Percentiles rank a stretch among this genome's conserved stretches.
Evolutionary conservation across 2,797 vertebrate species (phyloP).

Genomic region (Sciurus vulgaris): DNA sequence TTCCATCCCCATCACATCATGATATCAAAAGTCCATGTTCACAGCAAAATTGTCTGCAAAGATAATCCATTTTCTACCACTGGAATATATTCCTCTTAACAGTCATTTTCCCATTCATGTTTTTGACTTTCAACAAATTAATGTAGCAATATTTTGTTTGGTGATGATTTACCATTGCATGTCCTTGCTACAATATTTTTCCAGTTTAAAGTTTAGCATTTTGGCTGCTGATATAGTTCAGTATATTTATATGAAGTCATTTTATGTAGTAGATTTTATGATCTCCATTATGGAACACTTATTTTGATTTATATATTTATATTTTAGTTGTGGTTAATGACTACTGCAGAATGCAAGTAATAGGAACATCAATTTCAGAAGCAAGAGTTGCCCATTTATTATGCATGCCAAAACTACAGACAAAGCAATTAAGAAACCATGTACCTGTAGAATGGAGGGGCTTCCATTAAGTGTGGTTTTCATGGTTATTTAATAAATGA

Average conservation of each 20-base stretch:
- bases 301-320: conserved; percentile 81
- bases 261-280: conserved; percentile 82
- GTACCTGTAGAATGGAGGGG: conserved; percentile 65
- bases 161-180: conserved; percentile 63
- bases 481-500: conserved; percentile 8
- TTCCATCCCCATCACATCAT: background rate
- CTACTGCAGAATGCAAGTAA: conserved; percentile 72
- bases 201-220: conserved; percentile 55
- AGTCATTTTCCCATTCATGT: conserved; percentile 43
- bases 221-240: conserved; percentile 56
- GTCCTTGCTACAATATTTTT: conserved; percentile 59
- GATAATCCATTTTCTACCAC: background rate
- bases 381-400: conserved; percentile 72
- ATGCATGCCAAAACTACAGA: conserved; percentile 69
- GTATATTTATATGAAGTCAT: conserved; percentile 77
- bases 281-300: conserved; percentile 79
- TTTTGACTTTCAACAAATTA: conserved; percentile 67
- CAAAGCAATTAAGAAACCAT: conserved; percentile 74
- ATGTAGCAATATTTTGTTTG: conserved; percentile 9
- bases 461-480: conserved; percentile 35
- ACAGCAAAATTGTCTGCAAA: background rate
- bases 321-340: conserved; percentile 81
- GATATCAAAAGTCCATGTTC: background rate
- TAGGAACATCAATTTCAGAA: conserved; percentile 76
- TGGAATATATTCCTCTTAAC: background rate